Conservation (phyloP, 2,888 invertebrate species). For the Frankliniella intonsa region DNA sequence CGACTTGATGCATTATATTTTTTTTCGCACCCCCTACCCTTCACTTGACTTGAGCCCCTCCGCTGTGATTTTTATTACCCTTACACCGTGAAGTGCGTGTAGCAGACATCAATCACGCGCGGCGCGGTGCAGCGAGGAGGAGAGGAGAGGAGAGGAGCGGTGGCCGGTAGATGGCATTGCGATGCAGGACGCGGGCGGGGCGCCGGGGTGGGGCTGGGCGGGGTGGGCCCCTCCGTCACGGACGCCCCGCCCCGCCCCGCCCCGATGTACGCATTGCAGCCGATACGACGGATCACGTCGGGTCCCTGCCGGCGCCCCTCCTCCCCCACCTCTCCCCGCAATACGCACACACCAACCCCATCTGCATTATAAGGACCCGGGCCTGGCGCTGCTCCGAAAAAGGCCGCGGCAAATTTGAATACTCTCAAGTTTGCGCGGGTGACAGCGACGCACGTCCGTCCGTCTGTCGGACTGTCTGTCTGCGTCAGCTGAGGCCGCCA, state of each 20-base stretch:
- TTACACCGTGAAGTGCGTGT: too few species aligned
- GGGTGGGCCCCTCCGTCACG: background rate
- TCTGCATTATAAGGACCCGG: background rate
- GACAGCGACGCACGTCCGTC: too few species aligned
- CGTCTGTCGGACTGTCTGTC: too few species aligned
- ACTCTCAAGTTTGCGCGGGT: background rate
- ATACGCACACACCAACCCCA: background rate
- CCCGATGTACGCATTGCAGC: slow-evolving; percentile 18
- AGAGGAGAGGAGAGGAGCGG: background rate
- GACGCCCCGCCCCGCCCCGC: background rate
- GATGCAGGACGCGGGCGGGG: background rate
- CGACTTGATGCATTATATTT: too few species aligned
- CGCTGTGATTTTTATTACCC: too few species aligned
- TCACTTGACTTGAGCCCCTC: background rate
- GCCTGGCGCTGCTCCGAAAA: too few species aligned
- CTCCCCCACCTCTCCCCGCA: background rate
- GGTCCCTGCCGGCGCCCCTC: background rate
- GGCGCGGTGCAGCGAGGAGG: background rate
- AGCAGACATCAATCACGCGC: background rate
- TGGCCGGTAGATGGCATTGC: slow-evolving; percentile 5
- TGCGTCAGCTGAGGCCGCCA: too few species aligned
- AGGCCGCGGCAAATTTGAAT: background rate
- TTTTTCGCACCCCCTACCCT: background rate
- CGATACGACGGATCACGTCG: slow-evolving; percentile 7
- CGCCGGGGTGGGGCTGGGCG: background rate